A percentile compares a stretch with the other conserved stretches of the same genome.
Evolutionary conservation across 2,888 invertebrate genomes (phyloP).

Genomic region (Cerastis leucographa): DNA sequence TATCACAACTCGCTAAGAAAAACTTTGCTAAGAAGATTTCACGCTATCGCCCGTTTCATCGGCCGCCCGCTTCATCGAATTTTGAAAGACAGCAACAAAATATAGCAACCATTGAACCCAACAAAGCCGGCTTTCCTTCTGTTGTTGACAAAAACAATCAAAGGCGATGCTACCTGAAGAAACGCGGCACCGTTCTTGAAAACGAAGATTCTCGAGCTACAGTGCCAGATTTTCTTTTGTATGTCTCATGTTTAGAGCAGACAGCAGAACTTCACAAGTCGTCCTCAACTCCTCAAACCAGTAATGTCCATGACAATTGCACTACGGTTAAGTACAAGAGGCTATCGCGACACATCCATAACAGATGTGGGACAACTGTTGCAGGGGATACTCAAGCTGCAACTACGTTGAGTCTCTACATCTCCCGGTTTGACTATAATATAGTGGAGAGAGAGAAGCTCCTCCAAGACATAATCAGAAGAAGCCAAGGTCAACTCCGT

Average conservation of each 20-base stretch:
- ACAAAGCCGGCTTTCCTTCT: not conserved
- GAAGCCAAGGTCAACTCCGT: not conserved
- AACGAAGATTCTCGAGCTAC: not conserved
- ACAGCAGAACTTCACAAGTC: not conserved
- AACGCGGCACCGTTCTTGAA: not conserved
- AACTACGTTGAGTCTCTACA: not conserved
- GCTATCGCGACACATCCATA: not conserved
- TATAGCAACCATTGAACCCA: not conserved
- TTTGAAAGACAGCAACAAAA: not conserved
- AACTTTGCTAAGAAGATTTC: slow-evolving; percentile 37
- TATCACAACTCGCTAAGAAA: not conserved
- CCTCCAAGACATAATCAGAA: not conserved
- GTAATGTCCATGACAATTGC: too few species aligned
- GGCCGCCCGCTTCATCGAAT: too few species aligned
- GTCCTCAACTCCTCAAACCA: not conserved
- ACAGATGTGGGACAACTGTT: not conserved
- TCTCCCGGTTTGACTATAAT: not conserved
- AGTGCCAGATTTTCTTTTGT: not conserved
- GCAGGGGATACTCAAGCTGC: too few species aligned
- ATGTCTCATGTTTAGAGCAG: not conserved
- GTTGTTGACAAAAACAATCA: not conserved
- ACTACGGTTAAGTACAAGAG: not conserved
- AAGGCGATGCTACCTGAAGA: not conserved
- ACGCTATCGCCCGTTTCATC: slow-evolving; percentile 25
- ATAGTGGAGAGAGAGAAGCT: not conserved